Percentiles rank a stretch among this genome's conserved stretches.
Conservation (phyloP, 1,140 invertebrate genomes). For the Streblospio benedicti region DNA sequence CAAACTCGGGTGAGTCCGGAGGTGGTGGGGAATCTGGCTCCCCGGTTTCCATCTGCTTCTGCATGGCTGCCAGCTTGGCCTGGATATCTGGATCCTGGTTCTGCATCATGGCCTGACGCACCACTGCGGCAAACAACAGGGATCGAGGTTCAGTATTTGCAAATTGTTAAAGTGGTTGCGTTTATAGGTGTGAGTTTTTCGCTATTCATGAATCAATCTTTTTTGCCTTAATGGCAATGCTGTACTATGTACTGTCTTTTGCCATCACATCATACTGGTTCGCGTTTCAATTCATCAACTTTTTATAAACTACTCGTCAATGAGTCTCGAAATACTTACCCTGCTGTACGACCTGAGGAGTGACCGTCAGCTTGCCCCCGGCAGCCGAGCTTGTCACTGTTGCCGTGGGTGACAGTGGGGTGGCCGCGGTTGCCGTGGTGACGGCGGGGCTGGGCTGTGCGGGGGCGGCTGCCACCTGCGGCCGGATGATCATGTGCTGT, state of each 20-base stretch:
- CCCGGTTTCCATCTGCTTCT: conserved; percentile 58
- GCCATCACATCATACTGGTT: too few species aligned
- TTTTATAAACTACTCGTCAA: too few species aligned
- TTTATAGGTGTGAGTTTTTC: too few species aligned
- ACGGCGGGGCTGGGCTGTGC: background rate
- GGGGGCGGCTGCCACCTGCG: background rate
- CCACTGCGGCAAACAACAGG: conserved; percentile 40
- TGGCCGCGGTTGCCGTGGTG: background rate
- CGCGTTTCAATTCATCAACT: too few species aligned
- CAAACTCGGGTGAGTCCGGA: too few species aligned
- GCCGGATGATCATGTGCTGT: background rate
- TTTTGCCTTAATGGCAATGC: too few species aligned
- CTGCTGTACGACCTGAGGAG: conserved; percentile 45
- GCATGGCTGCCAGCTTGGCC: conserved; percentile 78
- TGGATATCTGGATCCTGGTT: conserved; percentile 87
- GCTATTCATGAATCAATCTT: too few species aligned
- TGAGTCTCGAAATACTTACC: conserved; percentile 32
- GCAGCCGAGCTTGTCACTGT: background rate
- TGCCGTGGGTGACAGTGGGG: background rate
- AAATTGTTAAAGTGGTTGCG: too few species aligned
- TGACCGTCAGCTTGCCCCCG: conserved; percentile 26
- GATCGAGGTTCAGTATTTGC: background rate
- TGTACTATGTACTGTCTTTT: too few species aligned
- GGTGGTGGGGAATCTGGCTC: conserved; percentile 43
- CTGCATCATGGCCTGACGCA: conserved; percentile 47